Base-by-base conservation (phyloP, 2,113 vertebrate genomes). In the Alligator sinensis region DNA sequence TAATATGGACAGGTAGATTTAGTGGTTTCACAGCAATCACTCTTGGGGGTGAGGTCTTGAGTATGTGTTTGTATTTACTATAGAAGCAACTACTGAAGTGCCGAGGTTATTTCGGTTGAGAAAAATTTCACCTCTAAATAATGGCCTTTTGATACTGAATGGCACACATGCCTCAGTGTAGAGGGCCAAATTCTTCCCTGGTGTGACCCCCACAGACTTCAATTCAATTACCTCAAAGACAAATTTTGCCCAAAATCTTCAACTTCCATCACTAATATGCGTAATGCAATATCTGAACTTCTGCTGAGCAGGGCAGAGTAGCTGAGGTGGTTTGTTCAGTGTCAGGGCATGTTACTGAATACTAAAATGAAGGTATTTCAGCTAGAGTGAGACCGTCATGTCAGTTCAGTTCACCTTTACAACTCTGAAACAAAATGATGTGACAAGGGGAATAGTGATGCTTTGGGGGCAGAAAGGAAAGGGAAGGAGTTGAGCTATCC, bases 311-410 rank as follows among this genome's bases (percentile, higher is more conserved):
- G 61, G 68, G 88, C 27, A 63, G 84, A 90, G 47, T 13, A 82
- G 12, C 21, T 82, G 74, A 82, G 84, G 6, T 74, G 34, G 47
- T 4, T 19, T 10, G 58, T 18, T 62, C 75, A 80, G 81, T 18
- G 58, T 1, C 0, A 6, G 61, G 17, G 18, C 28, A 47, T 0
- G 0, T 9, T 62, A n/a, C 18, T 84, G 78, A 64, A 77, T 77
- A n/a, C 5, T 7, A 30, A 47, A 8, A 18, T 74, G 70, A 18
- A 24, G 47, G 13, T 47, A 47, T 15, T 82, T 74, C 66, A 3
- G 2, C n/a, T 38, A 63, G 72, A 76, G 78, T 88, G 75, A 77
- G 80, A 55, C 74, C 76, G 3, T 13, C 22, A n/a, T 0, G 64
- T 19, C 61, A 77, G 1, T 61, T 59, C 1, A 1, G 86, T n/a